Base-by-base conservation (phyloP, 2,888 invertebrate species). In the Magallana nippona region DNA sequence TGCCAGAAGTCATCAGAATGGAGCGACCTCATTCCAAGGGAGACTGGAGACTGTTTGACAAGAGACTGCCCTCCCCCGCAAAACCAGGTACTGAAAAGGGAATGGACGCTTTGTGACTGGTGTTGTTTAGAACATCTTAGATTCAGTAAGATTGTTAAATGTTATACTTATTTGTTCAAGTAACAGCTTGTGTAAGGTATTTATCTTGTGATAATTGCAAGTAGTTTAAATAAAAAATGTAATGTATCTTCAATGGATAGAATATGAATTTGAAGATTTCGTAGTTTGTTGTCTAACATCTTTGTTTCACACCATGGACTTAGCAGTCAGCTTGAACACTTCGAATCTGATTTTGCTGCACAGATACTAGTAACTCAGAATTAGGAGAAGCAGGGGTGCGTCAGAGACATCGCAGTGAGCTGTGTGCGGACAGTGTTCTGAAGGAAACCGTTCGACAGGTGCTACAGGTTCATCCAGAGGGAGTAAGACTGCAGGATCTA, bases 21-120 rank as follows among this genome's bases (percentile, higher is more conserved):
- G 89, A 89, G 78, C 86, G 92, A 17, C 92, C 92, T 1, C 87
- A 86, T 57, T 87, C 88, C 1, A 87, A 89, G n/a, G 91, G 91
- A 10, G 93, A 92, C 86, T 93, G 92, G 92, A 81, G 90, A 55
- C 84, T 92, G 55, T 90, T 86, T 83, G 91, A 91, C 88, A 88
- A 89, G 3, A 83, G 88, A 79, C 57, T 88, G 32, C 87, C 87
- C 15, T 32, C 62, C 13, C 55, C n/a, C 44, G 17, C 77, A 19
- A 57, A 82, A 32, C 56, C 78, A 78, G 56, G 71, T 71, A 71
- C 22, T 82, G 83, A 83, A 83, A 77, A 85, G 55, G 63, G 44
- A 60, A 27, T 57, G 19, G n/a, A 22, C 32, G 62, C 19, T 44
- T 5, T 44, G 44, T 44, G 44, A 8, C 44, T 44, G 3, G 44